Conservation (phyloP, 2,797 vertebrate species). For the Chrosomus eos region DNA sequence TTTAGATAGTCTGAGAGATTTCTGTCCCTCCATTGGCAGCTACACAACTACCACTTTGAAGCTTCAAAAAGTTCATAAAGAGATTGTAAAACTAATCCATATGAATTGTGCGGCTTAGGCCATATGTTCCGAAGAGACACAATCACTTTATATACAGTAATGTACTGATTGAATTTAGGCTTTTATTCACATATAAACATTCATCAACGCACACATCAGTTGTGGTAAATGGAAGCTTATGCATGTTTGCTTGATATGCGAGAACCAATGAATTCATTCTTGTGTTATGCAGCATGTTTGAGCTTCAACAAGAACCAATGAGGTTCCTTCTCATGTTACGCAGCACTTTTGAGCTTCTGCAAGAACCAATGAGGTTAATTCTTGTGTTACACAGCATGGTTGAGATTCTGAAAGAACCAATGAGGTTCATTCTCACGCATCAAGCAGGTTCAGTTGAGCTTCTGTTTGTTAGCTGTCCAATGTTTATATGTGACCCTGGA, state of each 20-base stretch:
- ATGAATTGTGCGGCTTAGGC: background rate
- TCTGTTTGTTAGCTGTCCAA: background rate
- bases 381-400: background rate
- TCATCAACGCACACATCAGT: no score
- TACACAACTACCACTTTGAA: background rate
- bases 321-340: no score
- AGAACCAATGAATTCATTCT: background rate
- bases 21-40: background rate
- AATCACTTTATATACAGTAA: background rate
- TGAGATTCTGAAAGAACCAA: background rate
- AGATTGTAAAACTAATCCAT: background rate
- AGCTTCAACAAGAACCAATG: background rate
- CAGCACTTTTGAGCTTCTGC: accelerated
- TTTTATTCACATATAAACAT: no score
- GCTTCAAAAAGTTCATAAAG: background rate
- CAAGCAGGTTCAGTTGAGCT: background rate
- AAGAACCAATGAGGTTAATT: background rate
- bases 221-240: no score
- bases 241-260: no score
- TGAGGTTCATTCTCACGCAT: background rate
- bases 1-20: background rate
- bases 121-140: no score
- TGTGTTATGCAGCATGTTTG: accelerated
- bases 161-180: no score
- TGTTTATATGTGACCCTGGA: background rate